A percentile compares a stretch with the other conserved stretches of the same genome.
phyloP scores from a whole-genome alignment of 2,888 invertebrate species.

The Hypomecis atomaria region DNA sequence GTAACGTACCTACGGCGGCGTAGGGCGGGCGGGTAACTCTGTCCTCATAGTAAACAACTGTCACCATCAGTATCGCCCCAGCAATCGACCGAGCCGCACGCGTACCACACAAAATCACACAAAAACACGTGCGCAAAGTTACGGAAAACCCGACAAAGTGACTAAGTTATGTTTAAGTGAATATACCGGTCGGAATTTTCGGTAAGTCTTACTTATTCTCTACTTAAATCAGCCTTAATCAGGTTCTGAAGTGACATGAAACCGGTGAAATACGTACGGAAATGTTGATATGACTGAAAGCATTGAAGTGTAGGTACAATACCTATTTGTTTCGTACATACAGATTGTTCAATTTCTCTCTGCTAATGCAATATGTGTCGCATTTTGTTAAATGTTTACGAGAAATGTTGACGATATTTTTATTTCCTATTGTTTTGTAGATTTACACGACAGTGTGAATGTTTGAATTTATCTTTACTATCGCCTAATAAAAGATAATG shows the following conservation, averaged over 20 bases:
- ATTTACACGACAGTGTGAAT: neutral
- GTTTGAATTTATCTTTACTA: constrained; percentile 9
- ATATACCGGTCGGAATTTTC: constrained; percentile 16
- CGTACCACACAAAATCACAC: constrained; percentile 24
- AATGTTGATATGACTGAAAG: neutral
- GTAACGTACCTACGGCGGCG: constrained; percentile 28
- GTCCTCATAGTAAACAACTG: constrained; percentile 45
- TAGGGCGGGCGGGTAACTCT: constrained; percentile 30
- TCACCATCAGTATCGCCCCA: constrained; percentile 47
- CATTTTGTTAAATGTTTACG: neutral
- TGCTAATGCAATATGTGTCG: neutral
- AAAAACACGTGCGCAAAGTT: constrained; percentile 31
- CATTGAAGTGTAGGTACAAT: neutral
- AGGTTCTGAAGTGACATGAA: too few relatives aligned
- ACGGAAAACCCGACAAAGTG: constrained; percentile 19
- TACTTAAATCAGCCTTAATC: neutral
- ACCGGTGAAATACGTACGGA: too few relatives aligned
- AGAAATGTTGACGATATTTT: neutral
- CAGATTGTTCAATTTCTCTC: neutral
- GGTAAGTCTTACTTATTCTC: constrained; percentile 19
- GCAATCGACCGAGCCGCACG: constrained; percentile 47
- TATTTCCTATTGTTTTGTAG: constrained; percentile 5
- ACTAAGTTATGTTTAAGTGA: constrained; percentile 39
- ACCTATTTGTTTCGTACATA: neutral
- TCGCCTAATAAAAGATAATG: constrained; percentile 8